Conservation (phyloP, 2,888 invertebrate species). For the Meliscaeva auricollis region DNA sequence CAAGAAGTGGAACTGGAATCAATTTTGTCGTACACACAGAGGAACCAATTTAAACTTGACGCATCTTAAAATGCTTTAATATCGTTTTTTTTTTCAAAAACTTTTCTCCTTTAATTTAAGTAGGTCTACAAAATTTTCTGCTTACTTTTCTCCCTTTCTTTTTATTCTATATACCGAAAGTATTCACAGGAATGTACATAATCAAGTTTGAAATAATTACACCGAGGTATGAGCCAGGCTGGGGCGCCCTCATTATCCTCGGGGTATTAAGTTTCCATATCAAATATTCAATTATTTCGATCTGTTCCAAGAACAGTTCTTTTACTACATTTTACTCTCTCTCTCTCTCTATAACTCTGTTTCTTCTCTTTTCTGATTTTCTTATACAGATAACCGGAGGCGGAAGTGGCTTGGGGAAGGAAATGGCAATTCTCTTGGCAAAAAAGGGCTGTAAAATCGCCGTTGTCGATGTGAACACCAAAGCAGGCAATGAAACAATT, state of each 20-base stretch:
- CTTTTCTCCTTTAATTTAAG: too few species aligned
- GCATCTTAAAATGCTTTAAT: too few species aligned
- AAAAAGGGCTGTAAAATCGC: conserved; percentile 83
- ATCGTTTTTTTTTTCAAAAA: too few species aligned
- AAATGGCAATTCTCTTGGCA: conserved; percentile 83
- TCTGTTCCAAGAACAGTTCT: conserved; percentile 20
- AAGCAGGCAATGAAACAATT: conserved; percentile 82
- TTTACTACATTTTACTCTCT: background rate
- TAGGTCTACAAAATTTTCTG: background rate
- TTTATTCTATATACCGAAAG: background rate
- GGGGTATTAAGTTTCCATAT: conserved; percentile 44
- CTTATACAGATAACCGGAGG: conserved; percentile 84
- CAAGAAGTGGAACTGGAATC: too few species aligned
- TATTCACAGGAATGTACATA: background rate
- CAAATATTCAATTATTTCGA: conserved; percentile 65
- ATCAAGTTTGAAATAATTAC: conserved; percentile 58
- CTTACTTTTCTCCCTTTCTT: background rate
- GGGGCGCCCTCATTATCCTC: conserved; percentile 1
- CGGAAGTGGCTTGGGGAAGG: conserved; percentile 84
- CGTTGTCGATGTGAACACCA: conserved; percentile 83
- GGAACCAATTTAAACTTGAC: too few species aligned
- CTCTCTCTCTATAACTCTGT: background rate
- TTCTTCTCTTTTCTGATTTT: conserved; percentile 5
- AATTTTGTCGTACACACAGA: too few species aligned
- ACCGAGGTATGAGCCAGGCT: background rate